Evolutionary conservation across 2,113 vertebrate genomes (phyloP).

Genomic region (Nettapus auritus): DNA sequence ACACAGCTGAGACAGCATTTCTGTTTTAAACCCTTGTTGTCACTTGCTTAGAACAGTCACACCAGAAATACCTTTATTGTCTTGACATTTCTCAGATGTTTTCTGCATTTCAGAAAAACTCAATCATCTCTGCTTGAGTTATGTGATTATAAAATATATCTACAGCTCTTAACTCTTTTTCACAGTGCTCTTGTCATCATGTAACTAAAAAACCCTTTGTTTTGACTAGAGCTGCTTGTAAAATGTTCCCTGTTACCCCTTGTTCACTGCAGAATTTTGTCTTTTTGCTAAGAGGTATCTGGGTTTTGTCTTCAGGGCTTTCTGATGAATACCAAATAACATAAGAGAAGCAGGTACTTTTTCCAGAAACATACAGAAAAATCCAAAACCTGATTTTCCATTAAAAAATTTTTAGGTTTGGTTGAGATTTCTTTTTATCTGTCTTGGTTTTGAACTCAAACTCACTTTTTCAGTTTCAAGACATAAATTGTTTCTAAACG

Average conservation of each 20-base stretch:
- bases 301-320: conserved; percentile 16
- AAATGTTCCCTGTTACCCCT: conserved; percentile 11
- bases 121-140: conserved; percentile 16
- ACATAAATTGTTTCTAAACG: background rate
- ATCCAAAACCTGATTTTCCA: background rate
- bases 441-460: background rate
- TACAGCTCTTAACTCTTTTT: background rate
- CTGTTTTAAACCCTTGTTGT: conserved; percentile 1
- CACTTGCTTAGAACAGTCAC: conserved; percentile 1
- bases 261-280: background rate
- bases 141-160: conserved; percentile 25
- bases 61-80: conserved; percentile 31
- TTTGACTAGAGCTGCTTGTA: conserved; percentile 12
- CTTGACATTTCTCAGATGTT: conserved; percentile 61
- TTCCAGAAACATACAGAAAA: background rate
- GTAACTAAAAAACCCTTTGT: background rate
- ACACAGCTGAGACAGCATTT: background rate
- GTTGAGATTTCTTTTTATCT: background rate
- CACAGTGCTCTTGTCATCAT: background rate
- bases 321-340: background rate
- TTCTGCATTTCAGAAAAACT: conserved; percentile 15
- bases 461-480: background rate
- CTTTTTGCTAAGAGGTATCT: conserved; percentile 13
- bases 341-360: background rate
- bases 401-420: background rate